phyloP scores from a whole-genome alignment of 2,113 vertebrate genomes.

The Noctilio leporinus region DNA sequence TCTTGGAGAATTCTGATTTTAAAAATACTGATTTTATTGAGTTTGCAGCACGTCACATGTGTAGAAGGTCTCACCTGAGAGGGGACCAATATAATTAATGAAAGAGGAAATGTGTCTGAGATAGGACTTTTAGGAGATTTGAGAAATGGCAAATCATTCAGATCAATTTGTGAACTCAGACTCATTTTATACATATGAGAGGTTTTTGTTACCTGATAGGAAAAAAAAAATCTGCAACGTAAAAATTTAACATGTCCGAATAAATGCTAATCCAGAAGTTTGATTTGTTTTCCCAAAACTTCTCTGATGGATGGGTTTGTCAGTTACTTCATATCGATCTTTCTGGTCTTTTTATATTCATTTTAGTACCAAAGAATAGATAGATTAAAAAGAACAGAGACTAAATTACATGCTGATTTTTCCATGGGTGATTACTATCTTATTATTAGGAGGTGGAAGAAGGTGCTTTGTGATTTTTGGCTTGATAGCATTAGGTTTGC shows the following conservation, averaged over 20 bases:
- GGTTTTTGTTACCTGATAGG: background rate
- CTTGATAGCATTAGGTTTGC: constrained; percentile 76
- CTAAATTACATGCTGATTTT: constrained; percentile 82
- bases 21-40: constrained; percentile 3
- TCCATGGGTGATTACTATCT: constrained; percentile 84
- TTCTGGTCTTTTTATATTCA: constrained; percentile 43
- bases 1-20: background rate
- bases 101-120: background rate
- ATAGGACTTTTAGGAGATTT: background rate
- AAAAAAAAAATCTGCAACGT: background rate
- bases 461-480: constrained; percentile 71
- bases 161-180: background rate
- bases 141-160: background rate
- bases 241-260: background rate
- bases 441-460: constrained; percentile 76
- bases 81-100: background rate
- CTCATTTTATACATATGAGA: background rate
- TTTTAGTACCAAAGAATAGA: constrained; percentile 48
- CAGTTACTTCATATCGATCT: background rate
- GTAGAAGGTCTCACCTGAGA: background rate
- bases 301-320: background rate
- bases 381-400: constrained; percentile 57
- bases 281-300: background rate
- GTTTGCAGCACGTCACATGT: background rate
- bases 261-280: background rate